These are phyloP conservation scores for Simalia tracyae DNA, from an alignment of 2,797 vertebrate genomes.

Conservation along the genomic window DNA sequence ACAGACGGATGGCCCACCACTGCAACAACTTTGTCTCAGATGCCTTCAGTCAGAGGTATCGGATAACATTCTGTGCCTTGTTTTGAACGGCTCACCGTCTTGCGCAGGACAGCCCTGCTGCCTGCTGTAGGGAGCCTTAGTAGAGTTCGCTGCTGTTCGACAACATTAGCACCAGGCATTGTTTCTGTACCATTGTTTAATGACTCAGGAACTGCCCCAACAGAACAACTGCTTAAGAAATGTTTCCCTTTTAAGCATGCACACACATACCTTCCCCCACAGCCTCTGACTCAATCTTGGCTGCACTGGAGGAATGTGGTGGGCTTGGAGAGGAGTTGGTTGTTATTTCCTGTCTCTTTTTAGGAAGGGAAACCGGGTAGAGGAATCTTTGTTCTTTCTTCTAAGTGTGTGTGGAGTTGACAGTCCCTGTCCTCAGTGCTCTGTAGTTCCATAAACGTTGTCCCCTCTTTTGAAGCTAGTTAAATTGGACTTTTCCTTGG, in stretches of 20 bases:
- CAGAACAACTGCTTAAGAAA: neutral
- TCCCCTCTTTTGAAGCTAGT: neutral
- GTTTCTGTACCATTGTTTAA: neutral
- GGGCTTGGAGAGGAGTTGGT: neutral
- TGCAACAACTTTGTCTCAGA: neutral
- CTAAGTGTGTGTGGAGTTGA: neutral
- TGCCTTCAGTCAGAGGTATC: neutral
- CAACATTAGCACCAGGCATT: neutral
- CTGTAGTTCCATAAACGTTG: neutral
- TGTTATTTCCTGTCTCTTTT: neutral
- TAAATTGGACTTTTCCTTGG: neutral
- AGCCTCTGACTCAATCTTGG: neutral
- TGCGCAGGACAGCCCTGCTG: neutral
- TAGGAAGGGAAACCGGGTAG: neutral
- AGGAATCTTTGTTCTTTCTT: neutral
- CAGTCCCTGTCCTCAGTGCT: neutral
- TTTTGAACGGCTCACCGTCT: neutral
- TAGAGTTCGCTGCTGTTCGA: neutral
- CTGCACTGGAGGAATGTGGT: neutral
- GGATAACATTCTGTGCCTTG: neutral
- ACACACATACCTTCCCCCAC: neutral
- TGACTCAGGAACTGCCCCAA: neutral
- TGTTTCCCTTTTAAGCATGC: neutral
- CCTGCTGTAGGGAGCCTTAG: neutral
- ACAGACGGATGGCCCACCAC: neutral